These are phyloP conservation scores for Lamproptera curius DNA, from an alignment of 2,888 invertebrate genomes.

Conservation along the genomic window DNA sequence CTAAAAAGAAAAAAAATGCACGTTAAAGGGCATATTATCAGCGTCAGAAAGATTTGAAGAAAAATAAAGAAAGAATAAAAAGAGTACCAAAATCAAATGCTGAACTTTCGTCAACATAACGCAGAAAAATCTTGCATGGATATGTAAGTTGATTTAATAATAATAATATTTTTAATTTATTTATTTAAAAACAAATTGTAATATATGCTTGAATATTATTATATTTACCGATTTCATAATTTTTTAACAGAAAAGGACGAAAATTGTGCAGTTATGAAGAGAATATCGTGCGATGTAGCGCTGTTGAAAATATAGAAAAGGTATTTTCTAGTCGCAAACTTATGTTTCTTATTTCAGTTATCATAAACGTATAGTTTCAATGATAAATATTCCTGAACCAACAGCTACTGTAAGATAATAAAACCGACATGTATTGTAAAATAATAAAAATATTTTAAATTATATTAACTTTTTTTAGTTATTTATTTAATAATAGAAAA, in stretches of 20 bases:
- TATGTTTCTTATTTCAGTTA: too few relatives aligned
- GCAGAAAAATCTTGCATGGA: constrained; percentile 34
- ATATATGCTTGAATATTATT: constrained; percentile 32
- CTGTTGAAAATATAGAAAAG: constrained; percentile 29
- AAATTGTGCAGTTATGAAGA: constrained; percentile 33
- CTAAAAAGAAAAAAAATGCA: constrained; percentile 33
- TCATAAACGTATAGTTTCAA: too few relatives aligned
- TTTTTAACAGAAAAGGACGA: constrained; percentile 35
- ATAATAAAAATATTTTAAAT: too few relatives aligned
- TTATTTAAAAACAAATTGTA: constrained; percentile 35
- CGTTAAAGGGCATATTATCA: constrained; percentile 34
- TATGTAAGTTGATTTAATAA: constrained; percentile 36
- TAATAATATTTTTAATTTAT: too few relatives aligned
- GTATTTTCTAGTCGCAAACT: too few relatives aligned
- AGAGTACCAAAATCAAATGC: constrained; percentile 35
- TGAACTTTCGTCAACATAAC: constrained; percentile 37
- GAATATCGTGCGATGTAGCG: constrained; percentile 31
- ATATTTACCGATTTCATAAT: constrained; percentile 32
- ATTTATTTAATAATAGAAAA: too few relatives aligned
- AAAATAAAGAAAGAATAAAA: constrained; percentile 30
- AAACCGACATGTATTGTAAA: too few relatives aligned
- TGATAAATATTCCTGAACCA: too few relatives aligned
- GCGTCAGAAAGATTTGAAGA: constrained; percentile 29
- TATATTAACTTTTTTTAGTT: too few relatives aligned
- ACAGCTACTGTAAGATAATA: too few relatives aligned